A percentile compares a stretch with the other conserved stretches of the same genome.
Conservation (phyloP, 1,140 invertebrate species). For the Hylaeus volcanicus region DNA sequence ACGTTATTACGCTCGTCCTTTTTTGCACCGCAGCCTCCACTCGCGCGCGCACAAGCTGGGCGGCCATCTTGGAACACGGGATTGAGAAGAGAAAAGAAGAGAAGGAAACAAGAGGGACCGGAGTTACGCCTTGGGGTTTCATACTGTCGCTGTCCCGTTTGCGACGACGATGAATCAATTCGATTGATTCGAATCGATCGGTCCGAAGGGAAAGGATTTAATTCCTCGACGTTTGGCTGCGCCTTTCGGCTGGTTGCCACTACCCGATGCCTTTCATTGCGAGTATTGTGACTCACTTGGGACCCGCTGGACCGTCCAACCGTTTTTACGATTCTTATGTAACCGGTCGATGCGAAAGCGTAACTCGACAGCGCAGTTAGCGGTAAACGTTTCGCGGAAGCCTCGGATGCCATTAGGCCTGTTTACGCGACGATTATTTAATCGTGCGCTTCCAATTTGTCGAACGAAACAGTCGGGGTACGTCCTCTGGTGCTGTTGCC, state of each 20-base stretch:
- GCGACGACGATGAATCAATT: conserved; percentile 38
- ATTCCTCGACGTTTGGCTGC: neutral
- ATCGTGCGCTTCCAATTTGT: neutral
- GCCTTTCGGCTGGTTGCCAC: neutral
- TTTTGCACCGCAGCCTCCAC: conserved; percentile 75
- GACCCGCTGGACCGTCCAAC: neutral
- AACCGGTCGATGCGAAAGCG: neutral
- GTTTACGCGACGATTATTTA: neutral
- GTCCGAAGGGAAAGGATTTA: neutral
- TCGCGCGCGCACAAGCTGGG: conserved; percentile 59
- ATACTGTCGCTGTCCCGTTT: conserved; percentile 5
- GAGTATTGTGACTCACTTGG: neutral
- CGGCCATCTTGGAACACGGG: conserved; percentile 79
- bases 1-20: conserved; percentile 80
- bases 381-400: neutral
- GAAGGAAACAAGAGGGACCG: conserved; percentile 1
- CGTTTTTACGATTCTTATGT: neutral
- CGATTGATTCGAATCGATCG: conserved; percentile 35
- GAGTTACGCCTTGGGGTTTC: conserved; percentile 11
- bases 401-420: neutral
- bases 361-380: neutral
- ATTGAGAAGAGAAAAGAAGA: conserved; percentile 68
- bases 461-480: too few relatives aligned
- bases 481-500: too few relatives aligned
- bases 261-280: too few relatives aligned